Percentiles rank a stretch among this genome's conserved stretches.
phyloP scores from a whole-genome alignment of 2,113 vertebrate species.

The Pogona vitticeps region DNA sequence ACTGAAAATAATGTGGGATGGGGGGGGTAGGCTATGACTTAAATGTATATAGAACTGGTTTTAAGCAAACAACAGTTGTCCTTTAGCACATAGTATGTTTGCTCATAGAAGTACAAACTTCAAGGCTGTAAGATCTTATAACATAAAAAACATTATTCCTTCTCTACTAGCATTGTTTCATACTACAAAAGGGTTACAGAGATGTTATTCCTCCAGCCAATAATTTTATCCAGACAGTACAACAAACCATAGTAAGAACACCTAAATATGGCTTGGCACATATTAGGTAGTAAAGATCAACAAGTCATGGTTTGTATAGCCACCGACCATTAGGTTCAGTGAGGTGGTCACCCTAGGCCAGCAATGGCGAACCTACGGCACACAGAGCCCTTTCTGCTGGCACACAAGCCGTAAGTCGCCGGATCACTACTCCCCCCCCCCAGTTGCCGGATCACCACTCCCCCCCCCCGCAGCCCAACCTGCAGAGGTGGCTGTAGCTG shows the following conservation, averaged over 20 bases:
- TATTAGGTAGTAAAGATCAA: background rate
- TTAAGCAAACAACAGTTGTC: background rate
- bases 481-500: no score
- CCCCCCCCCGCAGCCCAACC: no score
- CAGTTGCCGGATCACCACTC: no score
- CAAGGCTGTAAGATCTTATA: background rate
- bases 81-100: background rate
- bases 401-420: no score
- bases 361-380: no score
- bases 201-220: background rate
- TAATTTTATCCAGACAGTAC: background rate
- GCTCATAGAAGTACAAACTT: background rate
- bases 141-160: background rate
- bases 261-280: background rate
- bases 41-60: background rate
- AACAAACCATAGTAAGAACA: background rate
- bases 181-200: background rate
- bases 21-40: background rate
- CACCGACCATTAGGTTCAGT: no score
- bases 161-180: background rate
- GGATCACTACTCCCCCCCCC: no score
- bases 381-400: no score
- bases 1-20: no score
- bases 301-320: background rate
- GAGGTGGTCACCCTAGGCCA: no score